Base-by-base conservation (phyloP, 2,113 vertebrate genomes). In the Dasyornis broadbenti region DNA sequence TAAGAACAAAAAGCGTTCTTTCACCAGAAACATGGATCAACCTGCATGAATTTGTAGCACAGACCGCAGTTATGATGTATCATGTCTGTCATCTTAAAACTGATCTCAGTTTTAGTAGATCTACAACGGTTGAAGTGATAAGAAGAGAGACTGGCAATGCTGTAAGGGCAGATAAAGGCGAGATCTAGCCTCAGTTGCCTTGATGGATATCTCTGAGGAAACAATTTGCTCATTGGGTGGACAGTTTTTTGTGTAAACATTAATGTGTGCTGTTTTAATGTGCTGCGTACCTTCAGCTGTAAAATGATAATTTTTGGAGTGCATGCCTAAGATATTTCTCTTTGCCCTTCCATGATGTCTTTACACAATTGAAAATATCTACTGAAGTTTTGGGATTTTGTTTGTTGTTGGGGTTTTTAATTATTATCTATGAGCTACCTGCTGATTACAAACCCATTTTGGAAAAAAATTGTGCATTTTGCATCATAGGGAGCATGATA, bases 291-390 rank as follows among this genome's bases (percentile, higher is more conserved):
- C 42, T 42, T 42, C 42, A 42, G 42, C 84, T 27, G 90, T 69
- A 82, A 94, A 72, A 81, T 33, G 42, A 21, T 27, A 76, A 33
- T 81, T 82, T 90, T 14, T 65, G 73, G 77, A 28, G 9, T 92
- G 95, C 69, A 82, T 20, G 13, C 37, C 28, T 77, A 28, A 65
- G 40, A 7, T 52, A 49, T 21, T 93, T 94, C 47, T 85, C 28
- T 42, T 89, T 95, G 23, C 21, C 15, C 40, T 88, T 79, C 40
- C 17, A 14, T 53, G 45, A 31, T 24, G 12, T 28, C 27, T 64
- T 66, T 64, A 15, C 5, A 61, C 7, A 37, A 56, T 4, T 69
- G 6, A 69, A 82, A 56, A 35, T n/a, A 1, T n/a, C 76, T 19
- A 31, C 21, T 52, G 33, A 76, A 17, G 16, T 73, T 52, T 65